Conservation (phyloP, 2,113 vertebrate genomes). For the Gopherus flavomarginatus region DNA sequence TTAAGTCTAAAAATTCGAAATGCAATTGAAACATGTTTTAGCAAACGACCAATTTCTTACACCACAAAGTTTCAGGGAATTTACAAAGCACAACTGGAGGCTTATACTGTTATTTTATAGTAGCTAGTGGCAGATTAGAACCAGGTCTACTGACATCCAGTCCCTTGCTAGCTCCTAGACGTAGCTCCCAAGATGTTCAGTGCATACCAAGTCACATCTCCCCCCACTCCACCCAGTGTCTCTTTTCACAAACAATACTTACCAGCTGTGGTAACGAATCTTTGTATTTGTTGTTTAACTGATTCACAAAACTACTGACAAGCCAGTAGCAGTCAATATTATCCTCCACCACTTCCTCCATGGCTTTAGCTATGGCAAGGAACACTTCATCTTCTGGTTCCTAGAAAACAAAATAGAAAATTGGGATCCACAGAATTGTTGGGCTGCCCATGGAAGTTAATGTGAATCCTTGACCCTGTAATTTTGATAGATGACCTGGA, state of each 20-base stretch:
- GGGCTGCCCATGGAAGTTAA: not conserved
- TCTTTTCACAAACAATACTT: conserved; percentile 30
- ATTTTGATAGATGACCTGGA: not conserved
- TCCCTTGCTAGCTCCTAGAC: not conserved
- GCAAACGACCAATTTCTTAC: not conserved
- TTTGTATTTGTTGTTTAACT: conserved; percentile 91
- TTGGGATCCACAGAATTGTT: not conserved
- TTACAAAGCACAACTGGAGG: not conserved
- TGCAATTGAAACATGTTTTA: not conserved
- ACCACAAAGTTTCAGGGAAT: not conserved
- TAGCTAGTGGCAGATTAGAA: not conserved
- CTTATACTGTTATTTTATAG: not conserved
- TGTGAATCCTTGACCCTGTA: not conserved
- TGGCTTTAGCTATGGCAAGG: conserved; percentile 89
- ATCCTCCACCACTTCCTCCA: conserved; percentile 95
- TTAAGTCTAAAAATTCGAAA: not conserved
- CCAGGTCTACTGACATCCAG: not conserved
- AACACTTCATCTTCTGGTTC: conserved; percentile 90
- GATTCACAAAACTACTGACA: conserved; percentile 91
- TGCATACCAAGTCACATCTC: not conserved
- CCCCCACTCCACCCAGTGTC: not conserved
- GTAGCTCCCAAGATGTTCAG: not conserved
- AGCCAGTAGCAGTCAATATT: conserved; percentile 95
- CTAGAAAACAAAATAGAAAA: conserved; percentile 72
- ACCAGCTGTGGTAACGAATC: conserved; percentile 93